Evolutionary conservation across 1,140 invertebrate species (phyloP), one percentile per base, ranked within the genome.

Genomic region (honey bee (Apis mellifera)): DNA sequence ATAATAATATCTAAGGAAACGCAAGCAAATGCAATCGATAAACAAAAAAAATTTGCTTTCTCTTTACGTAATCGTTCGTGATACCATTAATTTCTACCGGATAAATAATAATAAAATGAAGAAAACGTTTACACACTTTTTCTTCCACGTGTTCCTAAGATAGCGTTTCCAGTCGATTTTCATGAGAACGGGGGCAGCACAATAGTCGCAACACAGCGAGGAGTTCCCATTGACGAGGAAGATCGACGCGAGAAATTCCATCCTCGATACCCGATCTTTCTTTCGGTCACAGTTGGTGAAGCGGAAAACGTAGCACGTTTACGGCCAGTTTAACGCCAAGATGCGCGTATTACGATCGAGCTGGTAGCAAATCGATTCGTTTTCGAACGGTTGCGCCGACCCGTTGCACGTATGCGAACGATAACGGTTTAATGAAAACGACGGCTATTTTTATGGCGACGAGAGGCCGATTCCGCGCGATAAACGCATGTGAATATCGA

Each of bases 351-450:
- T 23, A 21, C 21, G 59, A 26, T 62, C 50, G 11, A n/a, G 23
- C 60, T 23, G 19, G n/a, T 64, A 9, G n/a, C 60, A 62, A 60
- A 75, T 75, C 71, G 59, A 23, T 82, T 54, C 21, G 42, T 54
- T 55, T 69, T 26, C 13, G 1, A 32, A 13, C 50, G 15, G 54
- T 62, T 60, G 65, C 54, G 64, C 17, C 8, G 0, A 17, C 21
- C n/a, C 4, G 13, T 21, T 60, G 19, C 19, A 42, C 13, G n/a
- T 42, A 26, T 3, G 15, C 66, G 2, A 2, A 55, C 64, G 85
- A 86, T 86, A 86, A 86, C 64, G 65, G 48, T 9, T 55, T 21
- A 60, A 71, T 55, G 73, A 78, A 76, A 74, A 60, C 62, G 32
- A 54, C 17, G 60, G 57, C 54, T 85, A 68, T 86, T 85, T 86